These are phyloP conservation scores for Ommatoiulus sabulosus DNA, from an alignment of 2,888 invertebrate species.

Conservation along the genomic window DNA sequence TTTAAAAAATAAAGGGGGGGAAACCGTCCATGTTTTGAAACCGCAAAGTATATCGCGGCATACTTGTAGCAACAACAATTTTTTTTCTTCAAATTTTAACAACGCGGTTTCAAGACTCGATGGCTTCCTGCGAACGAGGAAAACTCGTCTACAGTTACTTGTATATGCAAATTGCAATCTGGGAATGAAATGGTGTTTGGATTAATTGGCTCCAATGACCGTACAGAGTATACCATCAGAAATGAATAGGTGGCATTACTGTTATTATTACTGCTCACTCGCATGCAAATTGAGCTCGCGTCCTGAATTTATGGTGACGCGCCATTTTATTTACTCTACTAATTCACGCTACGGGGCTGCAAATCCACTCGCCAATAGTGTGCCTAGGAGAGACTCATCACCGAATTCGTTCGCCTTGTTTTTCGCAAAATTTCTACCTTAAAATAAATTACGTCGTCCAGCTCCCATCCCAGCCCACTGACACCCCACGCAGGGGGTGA, in stretches of 20 bases:
- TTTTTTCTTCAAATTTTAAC: too few species aligned
- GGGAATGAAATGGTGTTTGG: neutral
- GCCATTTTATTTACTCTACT: neutral
- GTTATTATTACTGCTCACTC: slow-evolving; percentile 17
- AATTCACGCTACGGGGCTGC: neutral
- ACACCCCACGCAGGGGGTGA: neutral
- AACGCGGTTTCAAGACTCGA: too few species aligned
- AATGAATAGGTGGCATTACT: slow-evolving; percentile 24
- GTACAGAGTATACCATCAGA: neutral
- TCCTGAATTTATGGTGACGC: neutral
- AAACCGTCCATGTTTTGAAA: too few species aligned
- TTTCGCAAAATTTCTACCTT: slow-evolving; percentile 7
- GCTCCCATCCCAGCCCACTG: neutral
- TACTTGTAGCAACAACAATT: too few species aligned
- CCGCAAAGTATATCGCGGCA: too few species aligned
- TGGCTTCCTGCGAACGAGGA: too few species aligned
- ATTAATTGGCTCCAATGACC: neutral
- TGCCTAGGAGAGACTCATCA: slow-evolving; percentile 5
- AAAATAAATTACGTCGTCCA: neutral
- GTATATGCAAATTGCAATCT: too few species aligned
- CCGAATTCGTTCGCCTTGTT: slow-evolving; percentile 1
- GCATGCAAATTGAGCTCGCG: slow-evolving; percentile 14
- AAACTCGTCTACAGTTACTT: too few species aligned
- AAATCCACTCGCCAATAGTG: neutral
- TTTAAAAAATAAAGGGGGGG: too few species aligned